Base-by-base conservation (phyloP, 2,888 invertebrate genomes). In the Acanthococcus lagerstroemiae region DNA sequence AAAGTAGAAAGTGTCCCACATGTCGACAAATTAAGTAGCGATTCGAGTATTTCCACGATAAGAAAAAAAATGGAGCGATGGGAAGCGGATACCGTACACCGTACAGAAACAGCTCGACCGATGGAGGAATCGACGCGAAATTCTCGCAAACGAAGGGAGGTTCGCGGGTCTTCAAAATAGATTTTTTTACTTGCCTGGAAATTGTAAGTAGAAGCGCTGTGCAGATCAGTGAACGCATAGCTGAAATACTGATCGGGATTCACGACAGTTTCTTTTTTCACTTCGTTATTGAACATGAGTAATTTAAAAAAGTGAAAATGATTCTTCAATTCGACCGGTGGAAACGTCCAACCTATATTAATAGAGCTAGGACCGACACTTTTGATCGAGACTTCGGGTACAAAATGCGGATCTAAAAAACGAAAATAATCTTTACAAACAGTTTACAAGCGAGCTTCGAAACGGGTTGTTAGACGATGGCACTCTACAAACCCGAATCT, bases 261-360 rank as follows among this genome's bases (percentile, higher is more conserved):
- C 73, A 87, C 84, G 24, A 84, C 79, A 0, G 87, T 83, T 72
- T 83, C 82, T 68, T 69, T 69, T n/a, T 65, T 67, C 5, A 69
- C 69, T 4, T 68, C 68, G 45, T 72, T 71, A 67, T 73, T 68
- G 46, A 67, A 66, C 25, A 72, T 63, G 69, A 84, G 81, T 46
- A 90, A 75, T 69, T 84, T 80, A 73, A 89, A 90, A 72, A 85
- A 88, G 72, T 90, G 88, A 56, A 90, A 85, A 71, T 84, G 83
- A 68, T 85, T 83, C 12, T 82, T 80, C 12, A 87, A 79, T 21
- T 84, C 79, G 0, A 79, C 75, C 0, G 85, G 82, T 0, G 89
- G 88, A 0, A 83, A 79, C 26, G 80, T 81, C 89, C 90, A 91
- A 0, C 87, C 86, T 58, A 92, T 85, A 0, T 90, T 90, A 67